These are phyloP conservation scores for Elephantulus edwardii DNA, from an alignment of 2,113 vertebrate genomes.

Conservation along the genomic window DNA sequence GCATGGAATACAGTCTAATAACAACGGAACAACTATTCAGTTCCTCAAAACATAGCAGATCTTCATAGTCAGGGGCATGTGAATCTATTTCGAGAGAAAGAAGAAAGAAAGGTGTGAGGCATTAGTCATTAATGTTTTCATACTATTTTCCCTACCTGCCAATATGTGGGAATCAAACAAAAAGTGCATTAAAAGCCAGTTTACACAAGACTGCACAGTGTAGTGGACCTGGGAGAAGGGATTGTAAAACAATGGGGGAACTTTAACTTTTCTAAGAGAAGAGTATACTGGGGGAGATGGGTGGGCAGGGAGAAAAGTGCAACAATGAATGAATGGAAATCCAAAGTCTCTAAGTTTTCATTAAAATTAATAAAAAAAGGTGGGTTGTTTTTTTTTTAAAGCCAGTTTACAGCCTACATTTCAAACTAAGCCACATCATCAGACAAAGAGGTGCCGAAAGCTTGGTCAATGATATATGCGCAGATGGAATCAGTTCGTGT, in stretches of 20 bases:
- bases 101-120: not conserved
- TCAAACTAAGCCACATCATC: not conserved
- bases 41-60: constrained; percentile 15
- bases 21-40: not conserved
- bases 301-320: too few species aligned
- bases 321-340: too few species aligned
- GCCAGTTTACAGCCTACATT: not conserved
- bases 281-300: too few species aligned
- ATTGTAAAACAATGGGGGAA: too few species aligned
- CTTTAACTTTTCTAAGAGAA: too few species aligned
- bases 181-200: not conserved
- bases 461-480: not conserved
- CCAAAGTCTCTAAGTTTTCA: too few species aligned
- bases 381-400: too few species aligned
- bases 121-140: not conserved
- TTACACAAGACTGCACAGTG: too few species aligned
- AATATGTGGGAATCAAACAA: not conserved
- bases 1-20: not conserved
- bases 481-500: not conserved
- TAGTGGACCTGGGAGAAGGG: too few species aligned
- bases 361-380: too few species aligned
- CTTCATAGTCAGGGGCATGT: constrained; percentile 28
- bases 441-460: not conserved
- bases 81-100: not conserved
- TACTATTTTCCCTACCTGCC: not conserved